phyloP scores from a whole-genome alignment of 64 coral and sea anemone genomes.

The Actinia equina region DNA sequence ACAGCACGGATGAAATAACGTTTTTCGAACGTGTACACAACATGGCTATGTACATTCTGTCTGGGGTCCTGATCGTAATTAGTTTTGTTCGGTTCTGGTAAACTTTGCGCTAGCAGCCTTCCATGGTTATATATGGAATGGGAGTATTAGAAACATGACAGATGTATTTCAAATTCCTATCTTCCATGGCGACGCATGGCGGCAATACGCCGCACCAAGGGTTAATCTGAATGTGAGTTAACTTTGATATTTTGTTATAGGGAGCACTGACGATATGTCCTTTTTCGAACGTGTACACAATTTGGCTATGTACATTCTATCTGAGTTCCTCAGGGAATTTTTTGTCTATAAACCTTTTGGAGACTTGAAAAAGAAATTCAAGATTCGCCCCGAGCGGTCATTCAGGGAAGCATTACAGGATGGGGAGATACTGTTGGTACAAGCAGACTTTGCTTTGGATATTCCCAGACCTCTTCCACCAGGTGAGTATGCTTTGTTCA shows the following conservation, averaged over 20 bases:
- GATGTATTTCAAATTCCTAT: no score
- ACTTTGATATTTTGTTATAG: neutral
- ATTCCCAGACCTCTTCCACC: slow-evolving; percentile 63
- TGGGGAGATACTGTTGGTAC: slow-evolving; percentile 17
- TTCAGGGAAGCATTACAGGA: neutral
- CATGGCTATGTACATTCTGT: neutral
- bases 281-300: neutral
- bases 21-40: neutral
- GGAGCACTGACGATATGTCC: neutral
- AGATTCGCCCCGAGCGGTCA: slow-evolving; percentile 53
- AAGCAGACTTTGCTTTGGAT: slow-evolving; percentile 48
- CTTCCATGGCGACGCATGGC: no score
- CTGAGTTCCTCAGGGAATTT: neutral
- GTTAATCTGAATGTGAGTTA: no score
- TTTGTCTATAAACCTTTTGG: neutral
- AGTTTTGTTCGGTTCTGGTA: no score
- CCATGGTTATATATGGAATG: no score
- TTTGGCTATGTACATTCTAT: neutral
- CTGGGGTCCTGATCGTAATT: no score
- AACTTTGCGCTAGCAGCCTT: no score
- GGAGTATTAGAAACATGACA: no score
- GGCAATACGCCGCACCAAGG: no score
- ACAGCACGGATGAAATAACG: neutral
- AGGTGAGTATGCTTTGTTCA: neutral
- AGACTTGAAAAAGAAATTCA: slow-evolving; percentile 29